phyloP scores from a whole-genome alignment of 2,113 vertebrate species.

The Clupea harengus region DNA sequence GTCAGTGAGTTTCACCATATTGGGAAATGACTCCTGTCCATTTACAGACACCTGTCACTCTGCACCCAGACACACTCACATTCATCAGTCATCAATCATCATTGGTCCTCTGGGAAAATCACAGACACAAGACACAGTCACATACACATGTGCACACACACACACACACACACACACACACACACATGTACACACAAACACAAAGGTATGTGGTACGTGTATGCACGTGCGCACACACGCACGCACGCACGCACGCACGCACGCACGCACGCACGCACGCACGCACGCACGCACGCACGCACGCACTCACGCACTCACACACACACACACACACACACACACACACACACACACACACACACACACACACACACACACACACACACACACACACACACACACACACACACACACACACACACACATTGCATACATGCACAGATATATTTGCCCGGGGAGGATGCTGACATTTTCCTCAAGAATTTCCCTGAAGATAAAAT shows the following conservation, averaged over 20 bases:
- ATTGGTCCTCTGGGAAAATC: no score
- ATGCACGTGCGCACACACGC: background rate
- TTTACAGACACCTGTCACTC: background rate
- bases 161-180: background rate
- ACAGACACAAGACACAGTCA: background rate
- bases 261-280: slow-evolving; percentile 17
- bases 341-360: background rate
- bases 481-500: background rate
- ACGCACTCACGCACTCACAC: background rate
- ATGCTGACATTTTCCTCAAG: slow-evolving; percentile 35
- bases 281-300: slow-evolving; percentile 22
- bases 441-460: slow-evolving; percentile 7
- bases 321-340: background rate
- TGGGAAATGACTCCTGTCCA: no score
- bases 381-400: slow-evolving; percentile 23
- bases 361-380: slow-evolving; percentile 9
- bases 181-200: background rate
- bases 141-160: background rate
- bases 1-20: background rate
- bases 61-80: background rate
- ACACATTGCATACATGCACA: background rate
- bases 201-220: background rate
- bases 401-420: slow-evolving; percentile 18
- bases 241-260: background rate
- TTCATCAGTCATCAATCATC: background rate